phyloP scores from a whole-genome alignment of 2,113 vertebrate genomes.

The Stegostoma tigrinum region DNA sequence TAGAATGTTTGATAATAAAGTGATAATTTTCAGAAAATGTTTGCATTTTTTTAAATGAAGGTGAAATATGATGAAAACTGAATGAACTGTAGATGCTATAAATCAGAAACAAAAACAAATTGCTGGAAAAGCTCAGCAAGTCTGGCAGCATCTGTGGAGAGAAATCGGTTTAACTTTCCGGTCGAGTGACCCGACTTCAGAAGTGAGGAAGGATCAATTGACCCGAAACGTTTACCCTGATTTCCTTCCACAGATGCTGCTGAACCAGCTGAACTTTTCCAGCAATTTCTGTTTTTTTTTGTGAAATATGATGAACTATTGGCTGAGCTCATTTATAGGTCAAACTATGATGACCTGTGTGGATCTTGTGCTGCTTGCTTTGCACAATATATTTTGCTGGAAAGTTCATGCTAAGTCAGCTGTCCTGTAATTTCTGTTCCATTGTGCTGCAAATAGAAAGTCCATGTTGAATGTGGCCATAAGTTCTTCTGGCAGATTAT shows the following conservation, averaged over 20 bases:
- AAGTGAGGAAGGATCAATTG: no score
- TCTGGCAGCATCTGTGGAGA: no score
- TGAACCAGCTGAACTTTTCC: no score
- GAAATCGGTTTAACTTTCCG: no score
- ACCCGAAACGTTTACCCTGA: no score
- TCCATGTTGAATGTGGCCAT: background rate
- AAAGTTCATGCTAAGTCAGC: background rate
- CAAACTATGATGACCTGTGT: background rate
- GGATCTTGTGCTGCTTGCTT: background rate
- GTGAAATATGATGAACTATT: background rate
- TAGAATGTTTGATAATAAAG: background rate
- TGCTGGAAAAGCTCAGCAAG: no score
- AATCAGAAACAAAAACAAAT: no score
- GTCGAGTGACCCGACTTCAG: no score
- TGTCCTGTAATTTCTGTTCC: background rate
- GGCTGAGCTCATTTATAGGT: background rate
- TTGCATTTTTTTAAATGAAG: background rate
- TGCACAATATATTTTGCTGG: background rate
- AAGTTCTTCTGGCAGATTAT: background rate
- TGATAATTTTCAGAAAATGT: background rate
- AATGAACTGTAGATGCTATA: no score
- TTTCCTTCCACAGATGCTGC: no score
- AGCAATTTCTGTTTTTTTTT: no score
- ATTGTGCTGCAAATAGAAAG: background rate
- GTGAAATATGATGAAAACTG: background rate